These are phyloP conservation scores for Rhopilema esculentum DNA, from an alignment of 30 jellyfish, hydroid and myxozoan species.

Conservation along the genomic window DNA sequence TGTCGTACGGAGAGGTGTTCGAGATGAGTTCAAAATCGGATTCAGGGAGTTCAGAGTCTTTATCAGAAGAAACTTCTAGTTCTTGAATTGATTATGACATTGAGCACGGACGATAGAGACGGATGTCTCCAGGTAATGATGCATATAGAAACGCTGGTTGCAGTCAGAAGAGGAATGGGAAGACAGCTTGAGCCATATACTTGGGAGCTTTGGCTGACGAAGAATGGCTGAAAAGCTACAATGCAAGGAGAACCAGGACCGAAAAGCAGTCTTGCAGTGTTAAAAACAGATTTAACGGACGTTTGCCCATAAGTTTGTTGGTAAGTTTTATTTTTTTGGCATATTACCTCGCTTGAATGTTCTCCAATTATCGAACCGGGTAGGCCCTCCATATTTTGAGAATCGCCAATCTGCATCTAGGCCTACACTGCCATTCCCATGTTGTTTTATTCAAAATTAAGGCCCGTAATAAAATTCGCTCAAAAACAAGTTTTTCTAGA, in stretches of 20 bases:
- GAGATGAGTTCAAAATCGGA: neutral
- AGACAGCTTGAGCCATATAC: neutral
- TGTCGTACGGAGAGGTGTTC: neutral
- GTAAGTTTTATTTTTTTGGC: conserved; percentile 1
- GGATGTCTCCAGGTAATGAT: neutral
- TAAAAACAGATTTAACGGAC: neutral
- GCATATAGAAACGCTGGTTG: neutral
- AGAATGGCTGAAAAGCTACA: conserved; percentile 11
- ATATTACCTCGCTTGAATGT: neutral
- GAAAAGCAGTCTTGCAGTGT: neutral
- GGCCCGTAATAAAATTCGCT: neutral
- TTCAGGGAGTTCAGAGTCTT: neutral
- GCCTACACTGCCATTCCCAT: neutral
- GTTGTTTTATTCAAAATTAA: too few species aligned
- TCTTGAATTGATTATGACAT: neutral
- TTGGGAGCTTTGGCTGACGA: conserved; percentile 9
- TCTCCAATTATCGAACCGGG: neutral
- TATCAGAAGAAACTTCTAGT: neutral
- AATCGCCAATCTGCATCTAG: neutral
- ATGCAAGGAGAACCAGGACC: conserved; percentile 1
- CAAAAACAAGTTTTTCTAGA: neutral
- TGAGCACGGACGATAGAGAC: neutral
- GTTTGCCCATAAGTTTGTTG: neutral
- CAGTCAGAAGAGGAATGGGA: neutral
- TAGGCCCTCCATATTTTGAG: neutral